phyloP scores from a whole-genome alignment of 2,888 invertebrate species.

The Helicoverpa assulta region DNA sequence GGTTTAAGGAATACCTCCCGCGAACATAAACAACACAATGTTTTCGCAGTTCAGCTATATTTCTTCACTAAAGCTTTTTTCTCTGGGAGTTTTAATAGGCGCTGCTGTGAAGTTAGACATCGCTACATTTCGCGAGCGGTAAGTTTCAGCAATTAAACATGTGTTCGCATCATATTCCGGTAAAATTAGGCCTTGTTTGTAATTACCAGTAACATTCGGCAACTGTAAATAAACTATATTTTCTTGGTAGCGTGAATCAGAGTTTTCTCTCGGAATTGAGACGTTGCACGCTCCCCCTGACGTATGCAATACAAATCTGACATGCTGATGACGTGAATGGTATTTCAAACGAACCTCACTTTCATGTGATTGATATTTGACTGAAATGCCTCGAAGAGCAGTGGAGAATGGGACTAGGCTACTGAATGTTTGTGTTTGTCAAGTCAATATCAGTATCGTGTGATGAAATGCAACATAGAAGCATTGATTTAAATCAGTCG shows the following conservation, averaged over 20 bases:
- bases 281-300: slow-evolving; percentile 17
- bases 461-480: neutral
- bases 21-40: slow-evolving; percentile 41
- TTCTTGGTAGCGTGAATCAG: slow-evolving; percentile 22
- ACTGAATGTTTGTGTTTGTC: neutral
- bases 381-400: slow-evolving; percentile 7
- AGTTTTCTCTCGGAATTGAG: slow-evolving; percentile 14
- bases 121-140: slow-evolving; percentile 17
- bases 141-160: slow-evolving; percentile 12
- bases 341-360: slow-evolving; percentile 16
- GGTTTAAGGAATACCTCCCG: slow-evolving; percentile 22
- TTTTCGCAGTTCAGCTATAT: slow-evolving; percentile 38
- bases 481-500: neutral
- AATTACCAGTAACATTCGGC: slow-evolving; percentile 26
- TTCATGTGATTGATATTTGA: slow-evolving; percentile 12
- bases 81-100: slow-evolving; percentile 25
- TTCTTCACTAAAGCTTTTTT: slow-evolving; percentile 34
- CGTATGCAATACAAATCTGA: slow-evolving; percentile 28
- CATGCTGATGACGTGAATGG: slow-evolving; percentile 23
- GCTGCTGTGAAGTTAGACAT: slow-evolving; percentile 6
- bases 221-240: slow-evolving; percentile 35
- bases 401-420: neutral
- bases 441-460: neutral
- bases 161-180: slow-evolving; percentile 16
- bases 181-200: slow-evolving; percentile 39